These are phyloP conservation scores for Patagioenas fasciata DNA, from an alignment of 2,113 vertebrate species.

Conservation along the genomic window DNA sequence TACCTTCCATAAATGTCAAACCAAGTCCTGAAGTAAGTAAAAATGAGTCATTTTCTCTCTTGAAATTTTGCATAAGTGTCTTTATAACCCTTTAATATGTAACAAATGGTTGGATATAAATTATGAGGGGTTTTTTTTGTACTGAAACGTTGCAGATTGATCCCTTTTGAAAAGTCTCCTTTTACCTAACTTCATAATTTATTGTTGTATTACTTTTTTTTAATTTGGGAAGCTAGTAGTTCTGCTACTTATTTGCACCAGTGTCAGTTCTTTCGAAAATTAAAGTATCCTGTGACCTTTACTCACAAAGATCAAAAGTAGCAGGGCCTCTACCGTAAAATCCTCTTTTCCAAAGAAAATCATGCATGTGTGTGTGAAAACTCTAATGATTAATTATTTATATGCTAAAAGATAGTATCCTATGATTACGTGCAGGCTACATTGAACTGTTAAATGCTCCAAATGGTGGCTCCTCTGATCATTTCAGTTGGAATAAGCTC, in stretches of 20 bases:
- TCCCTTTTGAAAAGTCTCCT: neutral
- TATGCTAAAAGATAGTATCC: neutral
- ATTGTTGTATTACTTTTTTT: neutral
- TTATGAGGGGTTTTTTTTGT: neutral
- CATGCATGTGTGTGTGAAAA: neutral
- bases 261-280: neutral
- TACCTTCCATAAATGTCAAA: neutral
- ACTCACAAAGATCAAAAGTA: neutral
- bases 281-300: neutral
- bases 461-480: neutral
- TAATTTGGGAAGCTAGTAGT: neutral
- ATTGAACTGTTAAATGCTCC: neutral
- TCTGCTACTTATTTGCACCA: neutral
- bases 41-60: neutral
- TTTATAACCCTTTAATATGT: neutral
- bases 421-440: neutral
- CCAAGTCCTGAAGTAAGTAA: neutral
- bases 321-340: neutral
- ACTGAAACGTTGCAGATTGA: neutral
- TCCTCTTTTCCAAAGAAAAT: neutral
- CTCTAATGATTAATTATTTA: neutral
- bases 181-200: neutral
- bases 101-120: neutral
- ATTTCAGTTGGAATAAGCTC: neutral
- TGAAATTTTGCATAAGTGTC: neutral